These are phyloP conservation scores for Periplaneta americana DNA, from an alignment of 1,140 invertebrate genomes.

Conservation along the genomic window DNA sequence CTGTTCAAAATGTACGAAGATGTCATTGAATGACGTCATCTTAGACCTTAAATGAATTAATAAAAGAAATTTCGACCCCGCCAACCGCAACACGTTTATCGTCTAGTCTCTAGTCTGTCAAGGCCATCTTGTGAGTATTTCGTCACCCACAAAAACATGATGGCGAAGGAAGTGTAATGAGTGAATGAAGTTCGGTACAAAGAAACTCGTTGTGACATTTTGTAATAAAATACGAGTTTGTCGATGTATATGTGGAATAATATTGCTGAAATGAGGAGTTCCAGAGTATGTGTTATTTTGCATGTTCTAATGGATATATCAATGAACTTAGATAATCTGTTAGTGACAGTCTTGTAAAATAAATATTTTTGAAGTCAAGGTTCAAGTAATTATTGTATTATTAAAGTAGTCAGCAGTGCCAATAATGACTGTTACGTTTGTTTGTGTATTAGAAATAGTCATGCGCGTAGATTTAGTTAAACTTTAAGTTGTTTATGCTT, in stretches of 20 bases:
- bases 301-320: neutral
- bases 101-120: neutral
- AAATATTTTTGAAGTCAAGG: neutral
- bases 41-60: neutral
- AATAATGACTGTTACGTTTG: neutral
- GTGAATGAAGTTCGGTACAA: neutral
- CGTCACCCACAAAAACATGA: conserved; percentile 1
- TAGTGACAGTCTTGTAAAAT: neutral
- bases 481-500: no score
- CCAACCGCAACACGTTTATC: neutral
- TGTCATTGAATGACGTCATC: neutral
- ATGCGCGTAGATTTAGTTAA: no score
- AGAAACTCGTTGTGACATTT: neutral
- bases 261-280: neutral
- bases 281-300: neutral
- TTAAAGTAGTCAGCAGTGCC: neutral
- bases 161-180: neutral
- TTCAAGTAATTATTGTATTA: neutral
- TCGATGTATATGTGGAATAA: neutral
- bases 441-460: no score
- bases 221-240: neutral
- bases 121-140: conserved; percentile 2
- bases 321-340: neutral
- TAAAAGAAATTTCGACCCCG: neutral
- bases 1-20: no score